Evolutionary conservation across 2,888 invertebrate species (phyloP).

Genomic region (Epicampocera succincta): DNA sequence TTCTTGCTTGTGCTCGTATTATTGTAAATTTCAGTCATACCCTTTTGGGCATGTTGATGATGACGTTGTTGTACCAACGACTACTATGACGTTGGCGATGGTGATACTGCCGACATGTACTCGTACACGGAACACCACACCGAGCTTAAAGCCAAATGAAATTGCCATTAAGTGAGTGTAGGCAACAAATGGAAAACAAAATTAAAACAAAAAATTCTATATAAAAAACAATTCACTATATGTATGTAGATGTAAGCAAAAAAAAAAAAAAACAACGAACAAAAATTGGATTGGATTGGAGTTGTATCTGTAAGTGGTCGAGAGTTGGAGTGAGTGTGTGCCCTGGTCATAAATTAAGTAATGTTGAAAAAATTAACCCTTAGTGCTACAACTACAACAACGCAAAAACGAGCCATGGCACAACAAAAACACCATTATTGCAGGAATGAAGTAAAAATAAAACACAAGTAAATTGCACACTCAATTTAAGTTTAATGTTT

Average conservation of each 20-base stretch:
- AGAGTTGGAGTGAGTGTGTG: slow-evolving; percentile 1
- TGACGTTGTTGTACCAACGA: slow-evolving; percentile 50
- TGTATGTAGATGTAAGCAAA: slow-evolving; percentile 26
- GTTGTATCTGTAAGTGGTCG: slow-evolving; percentile 16
- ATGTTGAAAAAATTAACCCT: slow-evolving; percentile 64
- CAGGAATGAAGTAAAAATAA: neutral
- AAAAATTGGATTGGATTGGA: slow-evolving; percentile 1
- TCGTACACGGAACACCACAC: neutral
- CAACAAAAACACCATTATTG: slow-evolving; percentile 36
- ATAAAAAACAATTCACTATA: slow-evolving; percentile 28
- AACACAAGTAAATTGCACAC: slow-evolving; percentile 57
- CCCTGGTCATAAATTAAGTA: slow-evolving; percentile 57
- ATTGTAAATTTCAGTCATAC: slow-evolving; percentile 37
- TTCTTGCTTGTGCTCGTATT: slow-evolving; percentile 11
- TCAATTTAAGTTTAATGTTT: slow-evolving; percentile 67
- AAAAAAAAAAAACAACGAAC: neutral
- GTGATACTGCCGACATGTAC: slow-evolving; percentile 30
- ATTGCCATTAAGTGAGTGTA: slow-evolving; percentile 60
- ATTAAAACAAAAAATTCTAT: neutral
- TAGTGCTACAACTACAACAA: slow-evolving; percentile 23
- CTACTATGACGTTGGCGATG: slow-evolving; percentile 38
- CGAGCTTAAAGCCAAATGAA: slow-evolving; percentile 57
- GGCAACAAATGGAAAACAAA: slow-evolving; percentile 31
- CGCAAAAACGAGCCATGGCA: slow-evolving; percentile 11
- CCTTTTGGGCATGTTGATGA: slow-evolving; percentile 54